Conservation (phyloP, 2,888 invertebrate species). For the Monochamus alternatus region DNA sequence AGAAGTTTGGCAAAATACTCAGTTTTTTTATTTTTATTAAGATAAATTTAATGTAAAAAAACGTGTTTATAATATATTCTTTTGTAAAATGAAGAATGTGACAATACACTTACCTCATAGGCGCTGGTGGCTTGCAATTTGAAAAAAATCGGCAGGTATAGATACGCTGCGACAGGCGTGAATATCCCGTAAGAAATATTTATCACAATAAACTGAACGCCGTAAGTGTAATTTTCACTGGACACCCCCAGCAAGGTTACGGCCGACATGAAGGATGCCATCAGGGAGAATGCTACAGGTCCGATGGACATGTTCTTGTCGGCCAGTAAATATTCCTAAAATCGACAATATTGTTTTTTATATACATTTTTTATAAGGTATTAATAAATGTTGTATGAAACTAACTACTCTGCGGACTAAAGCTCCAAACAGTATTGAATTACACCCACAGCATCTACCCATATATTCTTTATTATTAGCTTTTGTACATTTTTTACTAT, state of each 20-base stretch:
- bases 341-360: constrained; percentile 47
- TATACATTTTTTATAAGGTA: too few relatives aligned
- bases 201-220: constrained; percentile 85
- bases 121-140: constrained; percentile 88
- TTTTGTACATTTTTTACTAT: too few relatives aligned
- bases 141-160: constrained; percentile 90
- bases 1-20: too few relatives aligned
- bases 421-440: too few relatives aligned
- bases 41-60: too few relatives aligned
- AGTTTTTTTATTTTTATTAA: too few relatives aligned
- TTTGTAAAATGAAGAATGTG: too few relatives aligned
- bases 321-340: constrained; percentile 87
- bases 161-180: constrained; percentile 83
- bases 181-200: constrained; percentile 84
- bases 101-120: constrained; percentile 78
- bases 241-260: constrained; percentile 92
- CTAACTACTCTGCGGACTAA: too few relatives aligned
- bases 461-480: too few relatives aligned
- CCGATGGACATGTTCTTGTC: constrained; percentile 85
- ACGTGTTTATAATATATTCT: too few relatives aligned
- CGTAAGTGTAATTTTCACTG: constrained; percentile 88
- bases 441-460: too few relatives aligned
- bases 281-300: constrained; percentile 90
- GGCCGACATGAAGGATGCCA: constrained; percentile 96
- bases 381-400: too few relatives aligned